These are phyloP conservation scores for Sminthopsis crassicaudata DNA, from an alignment of 2,113 vertebrate genomes.

Conservation along the genomic window DNA sequence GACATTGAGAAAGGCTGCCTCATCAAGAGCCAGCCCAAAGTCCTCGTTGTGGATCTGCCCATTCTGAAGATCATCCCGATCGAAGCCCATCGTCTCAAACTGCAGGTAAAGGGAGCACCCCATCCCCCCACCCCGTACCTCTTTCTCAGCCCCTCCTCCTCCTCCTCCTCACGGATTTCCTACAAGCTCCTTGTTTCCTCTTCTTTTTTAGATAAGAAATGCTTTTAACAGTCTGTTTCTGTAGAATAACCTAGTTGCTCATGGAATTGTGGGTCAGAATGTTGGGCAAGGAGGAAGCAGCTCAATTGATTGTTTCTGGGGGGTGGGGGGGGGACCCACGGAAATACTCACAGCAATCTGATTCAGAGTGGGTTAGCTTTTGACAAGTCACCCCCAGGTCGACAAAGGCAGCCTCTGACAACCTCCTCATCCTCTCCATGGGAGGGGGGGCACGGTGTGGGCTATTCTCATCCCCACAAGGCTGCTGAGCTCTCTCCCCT, in stretches of 20 bases:
- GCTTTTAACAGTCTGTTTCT: accelerated
- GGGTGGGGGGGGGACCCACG: neutral
- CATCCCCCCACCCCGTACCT: accelerated
- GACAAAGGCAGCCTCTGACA: neutral
- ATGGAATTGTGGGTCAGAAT: neutral
- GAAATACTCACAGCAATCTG: neutral
- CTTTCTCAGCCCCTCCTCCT: neutral
- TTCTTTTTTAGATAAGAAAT: neutral
- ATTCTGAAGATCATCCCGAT: conserved; percentile 93
- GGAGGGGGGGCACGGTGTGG: neutral
- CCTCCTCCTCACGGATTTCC: no score
- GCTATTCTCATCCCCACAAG: neutral
- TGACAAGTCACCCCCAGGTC: no score
- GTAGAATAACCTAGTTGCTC: neutral
- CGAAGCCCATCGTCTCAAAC: conserved; percentile 86
- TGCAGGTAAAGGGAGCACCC: conserved; percentile 86
- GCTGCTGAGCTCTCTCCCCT: accelerated
- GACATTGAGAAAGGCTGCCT: conserved; percentile 89
- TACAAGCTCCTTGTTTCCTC: neutral
- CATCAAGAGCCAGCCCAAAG: conserved; percentile 89
- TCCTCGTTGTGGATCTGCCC: conserved; percentile 90
- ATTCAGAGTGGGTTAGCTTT: neutral
- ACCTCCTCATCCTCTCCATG: neutral
- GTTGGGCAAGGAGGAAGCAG: neutral
- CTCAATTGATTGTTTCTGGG: neutral